A percentile compares a stretch with the other conserved stretches of the same genome.
Conservation (phyloP, 2,797 vertebrate genomes). For the Psittacula echo region DNA sequence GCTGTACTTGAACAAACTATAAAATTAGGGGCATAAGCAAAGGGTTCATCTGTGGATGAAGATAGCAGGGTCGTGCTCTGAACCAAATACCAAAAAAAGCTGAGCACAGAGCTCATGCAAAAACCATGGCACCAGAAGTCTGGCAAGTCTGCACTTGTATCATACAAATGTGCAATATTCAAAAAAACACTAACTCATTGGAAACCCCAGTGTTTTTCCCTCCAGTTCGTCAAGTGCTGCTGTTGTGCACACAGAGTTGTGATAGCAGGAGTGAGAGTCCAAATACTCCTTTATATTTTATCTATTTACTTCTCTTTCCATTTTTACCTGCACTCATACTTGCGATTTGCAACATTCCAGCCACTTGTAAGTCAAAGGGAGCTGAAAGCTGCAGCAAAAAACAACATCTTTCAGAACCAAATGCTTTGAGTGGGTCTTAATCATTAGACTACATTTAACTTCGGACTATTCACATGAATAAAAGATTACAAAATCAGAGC, state of each 20-base stretch:
- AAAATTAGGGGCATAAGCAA: fast-evolving
- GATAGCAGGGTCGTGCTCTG: not conserved
- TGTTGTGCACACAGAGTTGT: not conserved
- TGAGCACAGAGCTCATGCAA: fast-evolving
- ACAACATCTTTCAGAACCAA: not conserved
- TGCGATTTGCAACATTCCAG: not conserved
- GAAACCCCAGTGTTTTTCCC: not conserved
- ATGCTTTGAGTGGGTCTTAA: not conserved
- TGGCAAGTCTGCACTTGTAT: not conserved
- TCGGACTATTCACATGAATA: conserved; percentile 29
- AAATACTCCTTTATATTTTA: not conserved
- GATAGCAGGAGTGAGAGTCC: not conserved
- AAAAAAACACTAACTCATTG: fast-evolving
- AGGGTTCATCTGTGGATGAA: not conserved
- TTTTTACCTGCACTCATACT: not conserved
- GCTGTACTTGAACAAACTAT: fast-evolving
- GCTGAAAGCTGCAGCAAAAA: not conserved
- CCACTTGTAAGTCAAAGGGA: conserved; percentile 9
- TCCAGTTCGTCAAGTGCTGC: not conserved
- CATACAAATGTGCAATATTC: fast-evolving
- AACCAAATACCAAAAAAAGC: not conserved
- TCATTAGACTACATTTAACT: conserved; percentile 50
- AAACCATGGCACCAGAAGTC: fast-evolving
- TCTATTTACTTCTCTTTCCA: not conserved
- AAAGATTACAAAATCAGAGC: conserved; percentile 14